These are phyloP conservation scores for Onychomys torridus DNA, from an alignment of 2,797 vertebrate genomes.

Conservation along the genomic window DNA sequence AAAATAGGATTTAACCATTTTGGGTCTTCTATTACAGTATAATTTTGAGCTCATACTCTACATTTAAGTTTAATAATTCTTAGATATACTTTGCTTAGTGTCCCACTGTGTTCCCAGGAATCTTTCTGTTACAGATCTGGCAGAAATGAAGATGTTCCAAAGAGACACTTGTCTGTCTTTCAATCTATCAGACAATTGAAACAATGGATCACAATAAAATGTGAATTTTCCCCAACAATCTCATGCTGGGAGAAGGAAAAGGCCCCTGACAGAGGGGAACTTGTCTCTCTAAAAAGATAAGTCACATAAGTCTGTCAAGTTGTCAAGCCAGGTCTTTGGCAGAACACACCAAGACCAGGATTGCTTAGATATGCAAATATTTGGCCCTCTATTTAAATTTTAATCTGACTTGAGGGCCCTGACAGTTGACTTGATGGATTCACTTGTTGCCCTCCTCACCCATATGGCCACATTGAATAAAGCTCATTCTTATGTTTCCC, in stretches of 20 bases:
- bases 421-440: background rate
- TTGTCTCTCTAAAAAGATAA: background rate
- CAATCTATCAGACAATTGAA: background rate
- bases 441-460: background rate
- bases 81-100: background rate
- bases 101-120: background rate
- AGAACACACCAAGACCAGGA: background rate
- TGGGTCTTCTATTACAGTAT: background rate
- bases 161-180: background rate
- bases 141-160: background rate
- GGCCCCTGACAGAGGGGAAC: background rate
- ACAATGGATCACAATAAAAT: background rate
- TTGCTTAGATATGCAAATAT: background rate
- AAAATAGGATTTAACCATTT: background rate
- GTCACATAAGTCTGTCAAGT: background rate
- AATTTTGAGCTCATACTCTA: background rate
- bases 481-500: background rate
- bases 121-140: background rate
- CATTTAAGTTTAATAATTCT: constrained; percentile 34
- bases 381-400: background rate
- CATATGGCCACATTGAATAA: background rate
- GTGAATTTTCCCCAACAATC: background rate
- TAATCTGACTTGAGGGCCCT: background rate
- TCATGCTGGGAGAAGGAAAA: background rate
- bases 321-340: too few relatives aligned